Evolutionary conservation across 2,888 invertebrate genomes (phyloP).

Genomic region (Volucella inflata): DNA sequence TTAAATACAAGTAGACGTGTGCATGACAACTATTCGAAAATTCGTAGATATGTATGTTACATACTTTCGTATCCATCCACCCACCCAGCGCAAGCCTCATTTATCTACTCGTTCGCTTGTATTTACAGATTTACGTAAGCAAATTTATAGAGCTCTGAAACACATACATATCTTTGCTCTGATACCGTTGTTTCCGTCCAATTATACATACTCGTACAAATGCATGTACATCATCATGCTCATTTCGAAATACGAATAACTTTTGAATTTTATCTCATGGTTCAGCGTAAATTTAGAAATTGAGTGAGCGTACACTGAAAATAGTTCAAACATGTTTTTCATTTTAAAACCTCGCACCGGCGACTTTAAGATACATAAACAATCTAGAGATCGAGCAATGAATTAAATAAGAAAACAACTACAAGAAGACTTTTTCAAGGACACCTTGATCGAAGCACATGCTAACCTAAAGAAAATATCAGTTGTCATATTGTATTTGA

Average conservation of each 20-base stretch:
- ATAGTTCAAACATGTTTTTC: conserved; percentile 30
- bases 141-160: conserved; percentile 34
- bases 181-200: conserved; percentile 38
- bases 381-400: not conserved
- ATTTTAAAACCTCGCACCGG: conserved; percentile 36
- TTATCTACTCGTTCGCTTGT: not conserved
- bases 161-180: conserved; percentile 16
- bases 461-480: conserved; percentile 52
- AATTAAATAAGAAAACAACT: conserved; percentile 28
- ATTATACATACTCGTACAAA: not conserved
- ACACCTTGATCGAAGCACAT: conserved; percentile 30
- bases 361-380: not conserved
- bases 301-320: conserved; percentile 60
- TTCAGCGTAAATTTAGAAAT: conserved; percentile 60
- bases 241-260: conserved; percentile 26
- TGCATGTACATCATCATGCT: no score
- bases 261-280: conserved; percentile 25
- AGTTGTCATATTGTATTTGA: conserved; percentile 60
- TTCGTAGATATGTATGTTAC: no score
- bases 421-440: conserved; percentile 62
- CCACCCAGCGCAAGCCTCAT: conserved; percentile 19
- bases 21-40: no score
- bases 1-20: not conserved
- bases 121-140: conserved; percentile 37
- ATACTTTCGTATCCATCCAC: no score